Conservation (phyloP, 2,888 invertebrate species). For the Cenopis cana region DNA sequence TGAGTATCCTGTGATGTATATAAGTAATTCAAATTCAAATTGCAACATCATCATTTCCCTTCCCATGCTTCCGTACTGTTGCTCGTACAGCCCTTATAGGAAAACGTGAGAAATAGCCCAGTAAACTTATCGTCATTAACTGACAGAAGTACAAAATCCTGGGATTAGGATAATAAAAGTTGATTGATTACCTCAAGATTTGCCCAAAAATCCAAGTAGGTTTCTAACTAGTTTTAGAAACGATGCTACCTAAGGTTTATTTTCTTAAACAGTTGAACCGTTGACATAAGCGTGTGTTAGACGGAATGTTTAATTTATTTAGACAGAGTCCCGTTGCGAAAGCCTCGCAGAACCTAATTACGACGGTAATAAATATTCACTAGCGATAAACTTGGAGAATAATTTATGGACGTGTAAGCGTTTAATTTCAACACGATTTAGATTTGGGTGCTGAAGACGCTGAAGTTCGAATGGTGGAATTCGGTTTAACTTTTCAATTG, state of each 20-base stretch:
- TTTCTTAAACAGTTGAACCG: conserved; percentile 15
- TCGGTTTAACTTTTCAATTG: conserved; percentile 3
- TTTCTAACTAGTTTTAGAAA: neutral
- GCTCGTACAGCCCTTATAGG: too few relatives aligned
- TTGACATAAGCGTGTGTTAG: conserved; percentile 45
- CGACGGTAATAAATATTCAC: conserved; percentile 77
- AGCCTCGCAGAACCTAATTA: conserved; percentile 77
- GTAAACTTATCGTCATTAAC: neutral
- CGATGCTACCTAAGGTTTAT: conserved; percentile 11
- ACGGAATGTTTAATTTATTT: conserved; percentile 71
- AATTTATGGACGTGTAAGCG: conserved; percentile 75
- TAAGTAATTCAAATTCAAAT: too few relatives aligned
- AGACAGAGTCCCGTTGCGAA: conserved; percentile 65
- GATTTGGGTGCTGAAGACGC: conserved; percentile 37
- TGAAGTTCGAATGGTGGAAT: conserved; percentile 8
- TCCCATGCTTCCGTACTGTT: too few relatives aligned
- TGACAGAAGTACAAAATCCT: neutral
- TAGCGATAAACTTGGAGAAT: conserved; percentile 77
- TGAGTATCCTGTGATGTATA: too few relatives aligned
- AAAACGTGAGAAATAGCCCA: neutral
- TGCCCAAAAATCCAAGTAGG: neutral
- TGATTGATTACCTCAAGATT: neutral
- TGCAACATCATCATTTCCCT: too few relatives aligned
- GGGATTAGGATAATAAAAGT: neutral
- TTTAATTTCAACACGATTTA: conserved; percentile 70